Conservation (phyloP, 2,797 vertebrate species). For the Telmatherina bonti region DNA sequence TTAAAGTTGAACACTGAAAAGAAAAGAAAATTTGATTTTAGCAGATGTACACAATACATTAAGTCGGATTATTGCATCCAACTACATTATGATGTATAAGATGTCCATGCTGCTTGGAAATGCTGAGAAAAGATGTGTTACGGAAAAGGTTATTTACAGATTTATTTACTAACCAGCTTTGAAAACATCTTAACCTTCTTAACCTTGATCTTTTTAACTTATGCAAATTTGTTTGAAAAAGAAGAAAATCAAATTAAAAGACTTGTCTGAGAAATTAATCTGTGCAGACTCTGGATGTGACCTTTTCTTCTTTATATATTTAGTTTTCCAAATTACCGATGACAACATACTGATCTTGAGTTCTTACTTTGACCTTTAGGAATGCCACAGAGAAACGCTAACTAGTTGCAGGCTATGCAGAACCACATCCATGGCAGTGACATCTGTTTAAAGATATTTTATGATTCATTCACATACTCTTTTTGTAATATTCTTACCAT, state of each 20-base stretch:
- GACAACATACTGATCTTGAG: constrained; percentile 1
- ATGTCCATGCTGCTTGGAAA: not conserved
- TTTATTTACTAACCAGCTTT: not conserved
- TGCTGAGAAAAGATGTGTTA: not conserved
- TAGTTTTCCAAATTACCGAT: not conserved
- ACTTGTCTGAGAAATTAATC: not conserved
- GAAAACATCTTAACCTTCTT: not conserved
- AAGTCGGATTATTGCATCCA: not conserved
- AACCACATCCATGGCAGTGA: too few relatives aligned
- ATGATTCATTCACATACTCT: too few relatives aligned
- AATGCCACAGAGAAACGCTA: not conserved
- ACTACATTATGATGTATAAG: not conserved
- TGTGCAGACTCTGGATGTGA: not conserved
- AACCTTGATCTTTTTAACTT: too few relatives aligned
- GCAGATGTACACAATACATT: too few relatives aligned
- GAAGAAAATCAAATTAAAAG: too few relatives aligned
- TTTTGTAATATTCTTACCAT: too few relatives aligned
- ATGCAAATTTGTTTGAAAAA: too few relatives aligned
- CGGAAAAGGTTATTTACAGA: not conserved
- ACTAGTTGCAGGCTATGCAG: not conserved
- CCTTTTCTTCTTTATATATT: not conserved
- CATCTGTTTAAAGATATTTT: too few relatives aligned
- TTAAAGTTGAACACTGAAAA: too few relatives aligned
- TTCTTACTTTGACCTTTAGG: constrained; percentile 1
- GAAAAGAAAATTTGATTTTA: too few relatives aligned